Base-by-base conservation (phyloP, 2,888 invertebrate genomes). In the Venustoraphidia nigricollis region DNA sequence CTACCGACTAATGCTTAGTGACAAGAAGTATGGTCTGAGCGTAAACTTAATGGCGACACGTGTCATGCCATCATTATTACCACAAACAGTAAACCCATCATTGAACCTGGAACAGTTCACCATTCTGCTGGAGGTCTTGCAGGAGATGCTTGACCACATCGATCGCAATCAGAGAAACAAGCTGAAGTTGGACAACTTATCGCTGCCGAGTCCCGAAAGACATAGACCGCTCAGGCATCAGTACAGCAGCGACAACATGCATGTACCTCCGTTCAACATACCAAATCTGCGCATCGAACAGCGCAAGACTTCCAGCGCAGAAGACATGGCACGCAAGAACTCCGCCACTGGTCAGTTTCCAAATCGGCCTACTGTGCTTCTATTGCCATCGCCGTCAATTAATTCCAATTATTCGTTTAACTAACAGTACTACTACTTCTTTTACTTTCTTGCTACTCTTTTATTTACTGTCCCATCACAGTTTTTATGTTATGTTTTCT, bases 1-100 rank as follows among this genome's bases (percentile, higher is more conserved):
- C 61, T 95, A 94, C 72, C 83, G 87, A 60, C 75, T 86, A 60
- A 83, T 95, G 83, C 72, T 95, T 57, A 78, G 81, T 62, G 93
- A 95, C 67, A 87, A 86, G 66, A 88, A 83, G 62, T 94, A 88
- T 66, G 93, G 91, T 39, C 70, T 96, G 56, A 87, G 88, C 4
- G 83, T 92, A 44, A 90, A 84, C 63, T 73, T 93, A 58, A 88
- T 96, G 82, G 95, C 95, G 8, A 91, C 89, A 10, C 82, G 88
- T 62, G 90, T 94, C 59, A 86, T 96, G 78, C 96, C 95, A 8
- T 79, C 88, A 10, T 73, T 96, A 47, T 81, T 93, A 50, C 95
- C 95, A 14, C 91, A 91, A 64, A 87, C 92, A 1, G 84, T 95
- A 50, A 94, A 93, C 68, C 89, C 93, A 10, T 77, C 81, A 40